Conservation (phyloP, 2,888 invertebrate genomes). For the Drosophila meridiana region DNA sequence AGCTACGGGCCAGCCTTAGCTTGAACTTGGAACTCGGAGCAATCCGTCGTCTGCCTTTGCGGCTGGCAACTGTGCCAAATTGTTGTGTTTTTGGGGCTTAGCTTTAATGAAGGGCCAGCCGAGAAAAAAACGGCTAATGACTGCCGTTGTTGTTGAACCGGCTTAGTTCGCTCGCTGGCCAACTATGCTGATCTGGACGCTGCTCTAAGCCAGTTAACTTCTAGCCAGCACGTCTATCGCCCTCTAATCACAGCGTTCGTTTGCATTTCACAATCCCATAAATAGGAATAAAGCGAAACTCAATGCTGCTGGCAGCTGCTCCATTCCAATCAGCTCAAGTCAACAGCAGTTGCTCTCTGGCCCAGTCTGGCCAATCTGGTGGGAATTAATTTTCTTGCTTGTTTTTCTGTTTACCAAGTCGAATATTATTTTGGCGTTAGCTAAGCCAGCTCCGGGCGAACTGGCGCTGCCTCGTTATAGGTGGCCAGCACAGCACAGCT, state of each 20-base stretch:
- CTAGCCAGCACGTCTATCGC: slow-evolving; percentile 30
- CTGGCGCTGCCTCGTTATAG: slow-evolving; percentile 28
- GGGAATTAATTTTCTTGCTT: slow-evolving; percentile 57
- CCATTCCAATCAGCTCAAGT: slow-evolving; percentile 52
- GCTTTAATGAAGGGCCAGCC: slow-evolving; percentile 61
- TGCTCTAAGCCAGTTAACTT: slow-evolving; percentile 38
- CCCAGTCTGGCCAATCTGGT: slow-evolving; percentile 40
- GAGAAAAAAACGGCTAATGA: slow-evolving; percentile 66
- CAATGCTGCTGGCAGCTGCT: slow-evolving; percentile 42
- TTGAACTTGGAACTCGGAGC: slow-evolving; percentile 37
- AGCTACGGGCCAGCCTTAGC: slow-evolving; percentile 19
- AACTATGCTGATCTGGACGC: slow-evolving; percentile 14
- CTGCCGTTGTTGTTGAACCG: slow-evolving; percentile 50
- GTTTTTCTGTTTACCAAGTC: slow-evolving; percentile 42
- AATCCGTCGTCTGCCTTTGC: slow-evolving; percentile 44
- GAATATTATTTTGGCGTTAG: slow-evolving; percentile 55
- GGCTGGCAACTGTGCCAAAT: slow-evolving; percentile 50
- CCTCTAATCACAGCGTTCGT: slow-evolving; percentile 47
- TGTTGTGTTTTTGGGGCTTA: slow-evolving; percentile 62
- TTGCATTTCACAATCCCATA: slow-evolving; percentile 74
- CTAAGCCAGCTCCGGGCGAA: slow-evolving; percentile 30
- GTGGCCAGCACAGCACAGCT: slow-evolving; percentile 30
- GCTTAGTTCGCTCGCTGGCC: slow-evolving; percentile 44
- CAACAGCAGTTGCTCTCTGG: slow-evolving; percentile 44
- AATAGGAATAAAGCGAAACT: slow-evolving; percentile 68